Evolutionary conservation across 2,888 invertebrate species (phyloP).

Genomic region (Amblyjoppa fuscipennis): DNA sequence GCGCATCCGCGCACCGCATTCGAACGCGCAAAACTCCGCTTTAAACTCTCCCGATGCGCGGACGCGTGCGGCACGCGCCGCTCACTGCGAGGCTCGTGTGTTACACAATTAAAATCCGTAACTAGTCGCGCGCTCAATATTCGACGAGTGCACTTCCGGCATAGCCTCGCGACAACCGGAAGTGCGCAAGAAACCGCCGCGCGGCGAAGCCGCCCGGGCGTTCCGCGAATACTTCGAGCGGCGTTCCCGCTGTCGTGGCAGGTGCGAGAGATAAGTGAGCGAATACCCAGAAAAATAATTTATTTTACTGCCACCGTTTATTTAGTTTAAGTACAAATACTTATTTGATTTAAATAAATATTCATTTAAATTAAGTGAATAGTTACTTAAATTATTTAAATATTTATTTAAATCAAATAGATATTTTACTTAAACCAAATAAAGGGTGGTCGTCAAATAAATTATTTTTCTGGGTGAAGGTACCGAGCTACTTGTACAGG

Average conservation of each 20-base stretch:
- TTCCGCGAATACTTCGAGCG: slow-evolving; percentile 18
- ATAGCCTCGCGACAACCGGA: slow-evolving; percentile 43
- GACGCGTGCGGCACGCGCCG: slow-evolving; percentile 45
- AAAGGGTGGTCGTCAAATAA: too few relatives aligned
- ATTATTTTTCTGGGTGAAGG: too few relatives aligned
- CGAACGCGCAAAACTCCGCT: slow-evolving; percentile 1
- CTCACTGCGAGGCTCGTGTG: slow-evolving; percentile 25
- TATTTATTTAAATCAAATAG: too few relatives aligned
- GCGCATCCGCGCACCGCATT: neutral
- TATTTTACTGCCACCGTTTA: too few relatives aligned
- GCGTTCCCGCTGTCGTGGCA: neutral
- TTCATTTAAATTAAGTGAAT: too few relatives aligned
- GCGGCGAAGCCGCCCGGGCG: slow-evolving; percentile 4
- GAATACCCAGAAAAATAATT: too few relatives aligned
- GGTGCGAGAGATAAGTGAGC: slow-evolving; percentile 18
- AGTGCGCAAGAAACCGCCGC: slow-evolving; percentile 37
- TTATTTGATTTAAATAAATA: too few relatives aligned
- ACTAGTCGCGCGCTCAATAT: slow-evolving; percentile 59
- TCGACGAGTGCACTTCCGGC: slow-evolving; percentile 58
- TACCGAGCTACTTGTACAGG: too few relatives aligned
- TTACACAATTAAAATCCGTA: slow-evolving; percentile 10
- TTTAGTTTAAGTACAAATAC: too few relatives aligned
- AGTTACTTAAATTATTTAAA: too few relatives aligned
- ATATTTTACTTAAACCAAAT: too few relatives aligned
- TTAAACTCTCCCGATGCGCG: slow-evolving; percentile 32